Percentiles rank a stretch among this genome's conserved stretches.
Conservation (phyloP, 2,888 invertebrate species). For the Tenthredo mesomela region DNA sequence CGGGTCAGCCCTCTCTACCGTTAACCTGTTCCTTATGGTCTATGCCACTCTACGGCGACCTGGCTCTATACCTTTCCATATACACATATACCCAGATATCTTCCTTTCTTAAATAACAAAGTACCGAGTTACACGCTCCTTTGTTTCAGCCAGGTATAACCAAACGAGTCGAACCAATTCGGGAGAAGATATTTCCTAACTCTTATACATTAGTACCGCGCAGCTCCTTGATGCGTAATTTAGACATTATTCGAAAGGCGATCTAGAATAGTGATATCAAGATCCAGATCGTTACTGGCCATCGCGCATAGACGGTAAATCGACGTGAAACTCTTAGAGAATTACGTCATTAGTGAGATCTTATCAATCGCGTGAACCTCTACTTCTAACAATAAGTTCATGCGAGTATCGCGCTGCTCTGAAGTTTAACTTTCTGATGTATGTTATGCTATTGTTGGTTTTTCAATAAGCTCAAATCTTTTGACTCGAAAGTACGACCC, state of each 20-base stretch:
- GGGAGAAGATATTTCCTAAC: conserved; percentile 14
- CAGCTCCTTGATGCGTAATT: background rate
- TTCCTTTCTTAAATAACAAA: conserved; percentile 66
- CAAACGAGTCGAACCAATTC: background rate
- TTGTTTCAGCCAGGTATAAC: background rate
- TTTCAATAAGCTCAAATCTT: conserved; percentile 24
- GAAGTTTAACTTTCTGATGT: background rate
- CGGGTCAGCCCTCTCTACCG: conserved; percentile 45
- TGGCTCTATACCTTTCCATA: background rate
- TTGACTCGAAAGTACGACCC: background rate
- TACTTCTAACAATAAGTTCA: background rate
- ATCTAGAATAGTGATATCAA: conserved; percentile 30
- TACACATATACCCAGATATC: conserved; percentile 22
- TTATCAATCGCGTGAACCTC: conserved; percentile 21
- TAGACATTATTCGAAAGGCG: conserved; percentile 17
- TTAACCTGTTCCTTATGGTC: conserved; percentile 50
- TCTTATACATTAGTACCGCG: background rate
- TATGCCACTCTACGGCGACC: conserved; percentile 14
- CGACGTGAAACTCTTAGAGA: background rate
- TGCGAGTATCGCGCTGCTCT: background rate
- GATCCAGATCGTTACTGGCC: conserved; percentile 27
- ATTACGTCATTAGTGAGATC: conserved; percentile 23
- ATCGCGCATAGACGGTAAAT: background rate
- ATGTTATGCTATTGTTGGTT: background rate
- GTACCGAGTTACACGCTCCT: conserved; percentile 63